Evolutionary conservation across 2,797 vertebrate genomes (phyloP).

Genomic region (Streptopelia turtur): DNA sequence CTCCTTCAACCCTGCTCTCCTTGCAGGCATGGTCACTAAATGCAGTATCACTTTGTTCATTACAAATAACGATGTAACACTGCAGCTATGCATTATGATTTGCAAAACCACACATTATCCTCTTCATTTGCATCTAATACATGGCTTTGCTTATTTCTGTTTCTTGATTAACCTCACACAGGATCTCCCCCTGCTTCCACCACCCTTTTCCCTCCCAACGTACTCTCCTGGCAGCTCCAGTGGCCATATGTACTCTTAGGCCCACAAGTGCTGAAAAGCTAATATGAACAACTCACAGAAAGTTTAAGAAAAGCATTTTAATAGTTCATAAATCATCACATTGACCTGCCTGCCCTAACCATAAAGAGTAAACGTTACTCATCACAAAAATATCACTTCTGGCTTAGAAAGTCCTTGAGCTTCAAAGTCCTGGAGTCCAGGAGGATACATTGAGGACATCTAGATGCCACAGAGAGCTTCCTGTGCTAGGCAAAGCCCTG

Average conservation of each 20-base stretch:
- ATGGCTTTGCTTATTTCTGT: not conserved
- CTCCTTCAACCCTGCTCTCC: not conserved
- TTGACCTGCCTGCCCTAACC: not conserved
- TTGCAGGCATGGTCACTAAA: not conserved
- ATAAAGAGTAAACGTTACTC: conserved; percentile 4
- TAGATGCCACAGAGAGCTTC: not conserved
- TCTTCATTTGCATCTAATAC: not conserved
- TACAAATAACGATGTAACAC: not conserved
- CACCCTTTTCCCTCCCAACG: accelerated
- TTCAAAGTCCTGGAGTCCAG: not conserved
- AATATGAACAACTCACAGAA: not conserved
- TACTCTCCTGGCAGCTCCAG: not conserved
- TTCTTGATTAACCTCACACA: not conserved
- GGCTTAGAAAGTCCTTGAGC: not conserved
- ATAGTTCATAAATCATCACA: conserved; percentile 22
- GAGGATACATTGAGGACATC: accelerated
- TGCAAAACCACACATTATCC: not conserved
- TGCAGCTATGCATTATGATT: accelerated
- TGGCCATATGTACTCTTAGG: not conserved
- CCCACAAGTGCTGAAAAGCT: not conserved
- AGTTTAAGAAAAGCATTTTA: not conserved
- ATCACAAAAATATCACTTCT: not conserved
- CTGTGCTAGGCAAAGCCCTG: not conserved
- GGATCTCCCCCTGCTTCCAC: not conserved
- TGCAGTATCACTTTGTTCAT: not conserved